Base-by-base conservation (phyloP, 2,797 vertebrate species). In the Chaunax sp. region DNA sequence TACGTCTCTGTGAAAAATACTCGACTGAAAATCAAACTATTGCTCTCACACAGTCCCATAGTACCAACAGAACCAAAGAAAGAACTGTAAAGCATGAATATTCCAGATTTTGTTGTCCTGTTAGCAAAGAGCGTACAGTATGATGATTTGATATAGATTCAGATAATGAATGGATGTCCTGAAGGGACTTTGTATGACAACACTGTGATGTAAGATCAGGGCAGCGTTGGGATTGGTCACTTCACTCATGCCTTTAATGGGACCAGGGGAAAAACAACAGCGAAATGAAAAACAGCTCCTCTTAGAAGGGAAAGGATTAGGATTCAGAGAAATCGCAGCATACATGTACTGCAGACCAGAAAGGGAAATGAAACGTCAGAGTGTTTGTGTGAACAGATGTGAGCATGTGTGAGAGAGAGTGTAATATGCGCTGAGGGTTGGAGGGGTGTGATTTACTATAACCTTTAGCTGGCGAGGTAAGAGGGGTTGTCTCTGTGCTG, bases 371-470 rank as follows among this genome's bases (percentile, higher is more conserved):
- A 75, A 72, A 82, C 51, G 62, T 83, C 66, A 53, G 20, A 4
- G 55, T 43, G 50, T 82, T 59, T 78, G 28, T 61, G 57, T 56
- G 76, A 28, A 12, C 38, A 13, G 18, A 6, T 54, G 58, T 64
- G 56, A 75, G 43, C 16, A 37, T 57, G 55, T 49, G 58, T 65
- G 49, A 13, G 43, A n/a, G 40, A 33, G 26, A 19, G 80, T 54
- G 69, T 64, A 75, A 50, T 47, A 72, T 30, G 28, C 4, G 5
- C 0, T 13, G 62, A 47, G 47, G 60, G 55, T 7, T 25, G 55
- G 55, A 47, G 54, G 64, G 37, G 13, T 57, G 69, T 88, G 85
- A 92, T 92, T 93, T 89, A 90, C 86, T 78, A 75, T 77, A 82
- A 89, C 89, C 83, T 87, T 88, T 81, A 46, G 68, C 52, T 26